These are phyloP conservation scores for Danio albolineatus DNA, from an alignment of 2,797 vertebrate genomes.

Conservation along the genomic window DNA sequence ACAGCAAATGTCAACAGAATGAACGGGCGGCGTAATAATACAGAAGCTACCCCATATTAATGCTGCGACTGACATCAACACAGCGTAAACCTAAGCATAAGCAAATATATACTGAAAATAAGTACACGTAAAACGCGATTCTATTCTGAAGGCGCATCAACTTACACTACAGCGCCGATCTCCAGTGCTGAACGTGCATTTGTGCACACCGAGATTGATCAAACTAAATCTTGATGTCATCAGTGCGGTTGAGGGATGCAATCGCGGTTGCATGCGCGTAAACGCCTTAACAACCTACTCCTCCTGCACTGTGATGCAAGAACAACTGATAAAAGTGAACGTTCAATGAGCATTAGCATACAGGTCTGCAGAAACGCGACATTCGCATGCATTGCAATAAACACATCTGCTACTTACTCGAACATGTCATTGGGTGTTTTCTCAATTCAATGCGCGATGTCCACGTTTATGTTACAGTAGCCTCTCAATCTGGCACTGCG, in stretches of 20 bases:
- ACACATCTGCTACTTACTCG: slow-evolving; percentile 76
- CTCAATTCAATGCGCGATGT: slow-evolving; percentile 55
- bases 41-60: neutral
- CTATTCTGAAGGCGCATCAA: neutral
- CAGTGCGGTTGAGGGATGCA: neutral
- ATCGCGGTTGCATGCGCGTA: slow-evolving; percentile 12
- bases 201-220: neutral
- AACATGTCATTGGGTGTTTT: slow-evolving; percentile 79
- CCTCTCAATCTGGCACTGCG: slow-evolving; percentile 58
- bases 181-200: neutral
- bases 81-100: slow-evolving; percentile 8
- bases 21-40: slow-evolving; percentile 7
- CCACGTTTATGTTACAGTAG: slow-evolving; percentile 41
- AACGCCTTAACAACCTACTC: neutral
- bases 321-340: slow-evolving; percentile 13
- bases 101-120: neutral
- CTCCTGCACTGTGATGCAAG: neutral
- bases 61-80: neutral
- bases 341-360: neutral
- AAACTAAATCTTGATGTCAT: slow-evolving; percentile 2
- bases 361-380: neutral
- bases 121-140: neutral
- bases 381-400: neutral
- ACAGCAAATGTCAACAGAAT: slow-evolving; percentile 13
- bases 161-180: neutral